Conservation (phyloP, 2,113 vertebrate genomes). For the Uropsilus gracilis region DNA sequence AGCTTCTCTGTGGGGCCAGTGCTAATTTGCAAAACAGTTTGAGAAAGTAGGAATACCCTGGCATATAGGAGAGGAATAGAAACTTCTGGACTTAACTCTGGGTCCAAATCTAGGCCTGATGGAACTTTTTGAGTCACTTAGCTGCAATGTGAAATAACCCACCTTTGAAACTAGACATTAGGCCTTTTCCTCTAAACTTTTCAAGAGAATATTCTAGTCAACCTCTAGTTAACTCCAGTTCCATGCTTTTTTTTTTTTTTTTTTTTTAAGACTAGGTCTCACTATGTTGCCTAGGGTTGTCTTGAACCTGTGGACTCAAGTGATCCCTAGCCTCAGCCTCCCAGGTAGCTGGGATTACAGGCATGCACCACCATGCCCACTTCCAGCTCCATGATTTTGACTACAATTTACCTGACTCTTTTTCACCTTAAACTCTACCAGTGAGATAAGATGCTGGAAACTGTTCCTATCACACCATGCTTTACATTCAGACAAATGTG, state of each 20-base stretch:
- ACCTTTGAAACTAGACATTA: not conserved
- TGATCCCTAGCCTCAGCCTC: no score
- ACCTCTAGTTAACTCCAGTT: not conserved
- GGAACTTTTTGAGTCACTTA: not conserved
- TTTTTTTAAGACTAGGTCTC: no score
- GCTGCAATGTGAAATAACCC: not conserved
- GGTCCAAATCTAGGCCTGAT: not conserved
- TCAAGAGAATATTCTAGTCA: not conserved
- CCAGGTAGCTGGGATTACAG: no score
- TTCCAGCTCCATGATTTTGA: not conserved
- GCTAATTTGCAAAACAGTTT: constrained; percentile 5
- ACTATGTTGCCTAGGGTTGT: no score
- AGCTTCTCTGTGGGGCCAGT: accelerated
- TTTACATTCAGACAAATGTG: not conserved
- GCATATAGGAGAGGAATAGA: not conserved
- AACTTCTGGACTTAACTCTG: not conserved
- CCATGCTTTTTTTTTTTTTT: no score
- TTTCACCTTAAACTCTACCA: not conserved
- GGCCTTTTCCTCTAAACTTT: not conserved
- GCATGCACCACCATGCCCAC: no score
- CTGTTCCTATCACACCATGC: not conserved
- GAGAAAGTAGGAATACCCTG: not conserved
- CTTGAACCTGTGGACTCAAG: no score
- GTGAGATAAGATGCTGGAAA: constrained; percentile 21
- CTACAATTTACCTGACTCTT: not conserved